phyloP scores from a whole-genome alignment of 1,140 invertebrate species.

The Archivesica marissinica region DNA sequence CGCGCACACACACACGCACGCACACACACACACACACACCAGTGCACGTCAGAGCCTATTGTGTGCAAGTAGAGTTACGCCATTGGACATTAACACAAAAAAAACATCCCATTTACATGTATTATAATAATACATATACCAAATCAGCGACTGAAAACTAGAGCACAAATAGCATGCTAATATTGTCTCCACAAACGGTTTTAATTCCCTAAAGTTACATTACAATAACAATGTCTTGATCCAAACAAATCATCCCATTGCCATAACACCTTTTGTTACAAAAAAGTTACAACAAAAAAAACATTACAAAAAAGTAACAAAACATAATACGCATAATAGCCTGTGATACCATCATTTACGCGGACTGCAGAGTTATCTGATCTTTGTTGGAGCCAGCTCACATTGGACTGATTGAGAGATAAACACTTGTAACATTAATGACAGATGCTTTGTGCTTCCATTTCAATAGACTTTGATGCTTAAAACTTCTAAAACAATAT shows the following conservation, averaged over 20 bases:
- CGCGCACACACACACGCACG: too few species aligned
- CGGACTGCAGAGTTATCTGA: slow-evolving; percentile 6
- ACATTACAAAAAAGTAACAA: too few species aligned
- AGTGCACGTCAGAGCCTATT: too few species aligned
- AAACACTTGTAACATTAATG: slow-evolving; percentile 16
- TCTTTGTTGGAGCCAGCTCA: slow-evolving; percentile 16
- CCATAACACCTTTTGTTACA: background rate
- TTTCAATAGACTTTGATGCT: background rate
- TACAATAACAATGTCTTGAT: background rate
- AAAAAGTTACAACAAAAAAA: background rate
- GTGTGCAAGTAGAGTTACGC: background rate
- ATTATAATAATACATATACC: background rate
- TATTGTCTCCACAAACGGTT: background rate
- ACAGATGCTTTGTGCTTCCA: background rate
- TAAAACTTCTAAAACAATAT: background rate
- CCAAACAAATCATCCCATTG: background rate
- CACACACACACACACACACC: too few species aligned
- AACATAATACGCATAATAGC: background rate
- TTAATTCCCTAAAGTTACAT: background rate
- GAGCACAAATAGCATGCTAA: background rate
- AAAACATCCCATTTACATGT: background rate
- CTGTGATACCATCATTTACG: background rate
- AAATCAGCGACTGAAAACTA: background rate
- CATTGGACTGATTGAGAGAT: background rate
- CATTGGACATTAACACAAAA: background rate